Evolutionary conservation across 2,888 invertebrate species (phyloP).

Genomic region (Campopleginae sp.): DNA sequence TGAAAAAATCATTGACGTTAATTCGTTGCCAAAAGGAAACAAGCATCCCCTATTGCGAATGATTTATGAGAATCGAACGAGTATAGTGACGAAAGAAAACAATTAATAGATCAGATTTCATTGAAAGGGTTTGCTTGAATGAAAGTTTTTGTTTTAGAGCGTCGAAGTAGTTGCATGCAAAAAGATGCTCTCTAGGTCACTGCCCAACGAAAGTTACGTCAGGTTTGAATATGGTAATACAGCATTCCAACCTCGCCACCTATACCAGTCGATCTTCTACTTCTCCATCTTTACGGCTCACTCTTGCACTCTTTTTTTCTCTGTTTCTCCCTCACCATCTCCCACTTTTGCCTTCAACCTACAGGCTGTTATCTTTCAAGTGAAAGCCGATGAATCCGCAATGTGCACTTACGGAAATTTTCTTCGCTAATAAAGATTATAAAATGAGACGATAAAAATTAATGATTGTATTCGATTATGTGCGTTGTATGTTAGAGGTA

Average conservation of each 20-base stretch:
- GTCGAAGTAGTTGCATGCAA: conserved; percentile 70
- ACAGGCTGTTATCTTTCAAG: conserved; percentile 68
- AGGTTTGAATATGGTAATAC: conserved; percentile 81
- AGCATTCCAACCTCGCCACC: conserved; percentile 78
- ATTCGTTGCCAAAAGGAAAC: too few relatives aligned
- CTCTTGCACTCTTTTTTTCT: conserved; percentile 52
- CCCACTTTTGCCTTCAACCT: conserved; percentile 62
- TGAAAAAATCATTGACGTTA: too few relatives aligned
- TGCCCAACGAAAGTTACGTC: conserved; percentile 82
- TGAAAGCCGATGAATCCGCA: conserved; percentile 61
- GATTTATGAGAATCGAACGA: too few relatives aligned
- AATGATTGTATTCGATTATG: conserved; percentile 67
- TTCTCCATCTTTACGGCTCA: conserved; percentile 58
- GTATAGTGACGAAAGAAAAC: not conserved
- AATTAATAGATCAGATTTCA: not conserved
- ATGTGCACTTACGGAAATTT: conserved; percentile 63
- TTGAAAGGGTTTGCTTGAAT: not conserved
- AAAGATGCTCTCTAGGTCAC: conserved; percentile 81
- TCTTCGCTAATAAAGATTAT: conserved; percentile 63
- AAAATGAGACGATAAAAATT: conserved; percentile 62
- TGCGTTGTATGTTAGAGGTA: conserved; percentile 66
- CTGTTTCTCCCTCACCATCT: conserved; percentile 50
- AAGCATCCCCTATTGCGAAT: too few relatives aligned
- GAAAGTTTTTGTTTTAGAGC: not conserved
- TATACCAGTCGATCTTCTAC: conserved; percentile 70